Conservation (phyloP, 2,797 vertebrate species). For the Nothura maculosa region DNA sequence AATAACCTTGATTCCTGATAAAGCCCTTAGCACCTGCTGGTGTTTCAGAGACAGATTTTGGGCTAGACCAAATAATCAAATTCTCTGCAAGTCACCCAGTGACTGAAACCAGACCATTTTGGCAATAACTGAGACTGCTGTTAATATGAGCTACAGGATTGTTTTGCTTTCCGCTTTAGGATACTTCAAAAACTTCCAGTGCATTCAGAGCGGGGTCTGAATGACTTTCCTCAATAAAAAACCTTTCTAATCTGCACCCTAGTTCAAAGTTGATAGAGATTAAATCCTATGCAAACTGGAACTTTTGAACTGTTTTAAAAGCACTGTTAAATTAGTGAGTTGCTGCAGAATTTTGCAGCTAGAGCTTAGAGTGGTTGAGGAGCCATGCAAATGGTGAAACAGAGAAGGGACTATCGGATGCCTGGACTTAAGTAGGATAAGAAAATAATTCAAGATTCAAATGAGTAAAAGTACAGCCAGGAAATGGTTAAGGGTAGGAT, state of each 20-base stretch:
- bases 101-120: background rate
- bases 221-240: background rate
- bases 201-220: background rate
- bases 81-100: background rate
- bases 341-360: background rate
- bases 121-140: background rate
- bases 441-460: background rate
- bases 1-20: background rate
- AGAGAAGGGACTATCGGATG: background rate
- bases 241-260: background rate
- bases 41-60: background rate
- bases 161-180: background rate
- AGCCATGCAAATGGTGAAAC: background rate
- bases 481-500: background rate
- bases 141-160: background rate
- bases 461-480: background rate
- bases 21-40: fast-evolving
- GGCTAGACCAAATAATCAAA: background rate
- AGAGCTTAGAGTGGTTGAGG: background rate
- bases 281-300: background rate
- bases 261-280: background rate
- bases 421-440: background rate
- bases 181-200: background rate
- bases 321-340: background rate
- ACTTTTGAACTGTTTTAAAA: background rate